These are phyloP conservation scores for Rhincodon typus DNA, from an alignment of 2,797 vertebrate genomes.

Conservation along the genomic window DNA sequence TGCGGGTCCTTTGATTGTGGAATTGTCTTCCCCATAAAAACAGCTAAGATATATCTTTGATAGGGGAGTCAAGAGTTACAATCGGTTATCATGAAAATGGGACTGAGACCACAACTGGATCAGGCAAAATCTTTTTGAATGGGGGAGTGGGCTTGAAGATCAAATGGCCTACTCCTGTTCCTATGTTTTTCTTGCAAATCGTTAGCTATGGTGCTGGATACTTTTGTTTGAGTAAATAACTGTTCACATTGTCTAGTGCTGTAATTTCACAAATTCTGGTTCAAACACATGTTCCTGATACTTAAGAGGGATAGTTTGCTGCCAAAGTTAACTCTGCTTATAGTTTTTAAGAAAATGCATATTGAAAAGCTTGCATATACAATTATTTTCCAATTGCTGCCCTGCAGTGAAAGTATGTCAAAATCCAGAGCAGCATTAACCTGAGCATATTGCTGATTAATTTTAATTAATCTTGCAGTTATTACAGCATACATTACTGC, in stretches of 20 bases:
- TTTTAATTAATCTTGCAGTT: neutral
- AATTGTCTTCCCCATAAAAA: too few relatives aligned
- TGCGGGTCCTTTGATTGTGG: too few relatives aligned
- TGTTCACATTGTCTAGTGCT: neutral
- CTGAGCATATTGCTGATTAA: neutral
- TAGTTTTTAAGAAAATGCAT: neutral
- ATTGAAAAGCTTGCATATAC: neutral
- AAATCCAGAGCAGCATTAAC: neutral
- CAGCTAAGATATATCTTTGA: too few relatives aligned
- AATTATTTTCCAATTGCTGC: slow-evolving; percentile 14
- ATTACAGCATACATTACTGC: neutral
- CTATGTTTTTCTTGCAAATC: too few relatives aligned
- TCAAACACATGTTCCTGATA: neutral
- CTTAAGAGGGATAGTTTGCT: neutral
- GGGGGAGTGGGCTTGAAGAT: too few relatives aligned
- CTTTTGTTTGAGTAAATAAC: neutral
- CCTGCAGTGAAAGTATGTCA: neutral
- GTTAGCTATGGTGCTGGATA: neutral
- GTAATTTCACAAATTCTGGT: neutral
- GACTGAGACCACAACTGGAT: too few relatives aligned
- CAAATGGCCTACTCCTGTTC: too few relatives aligned
- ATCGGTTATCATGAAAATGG: too few relatives aligned
- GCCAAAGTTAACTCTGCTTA: neutral
- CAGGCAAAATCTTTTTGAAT: too few relatives aligned
- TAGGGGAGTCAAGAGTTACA: too few relatives aligned